Conservation (phyloP, 2,797 vertebrate species). For the Meda fulgida region DNA sequence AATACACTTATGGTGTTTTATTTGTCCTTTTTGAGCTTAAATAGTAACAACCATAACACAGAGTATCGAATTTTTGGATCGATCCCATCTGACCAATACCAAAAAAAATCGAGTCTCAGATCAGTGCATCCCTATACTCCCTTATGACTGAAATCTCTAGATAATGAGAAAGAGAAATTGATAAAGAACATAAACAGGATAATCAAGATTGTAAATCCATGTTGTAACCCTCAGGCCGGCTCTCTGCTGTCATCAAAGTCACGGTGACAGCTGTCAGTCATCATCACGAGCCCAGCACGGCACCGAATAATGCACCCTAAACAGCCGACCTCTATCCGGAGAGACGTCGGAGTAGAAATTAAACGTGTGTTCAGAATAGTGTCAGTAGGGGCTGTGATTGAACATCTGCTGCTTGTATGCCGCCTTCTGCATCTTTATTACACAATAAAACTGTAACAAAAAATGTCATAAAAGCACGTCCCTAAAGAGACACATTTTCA, state of each 20-base stretch:
- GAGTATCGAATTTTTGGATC: not conserved
- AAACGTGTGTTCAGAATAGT: not conserved
- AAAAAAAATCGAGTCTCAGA: not conserved
- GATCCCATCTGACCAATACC: too few relatives aligned
- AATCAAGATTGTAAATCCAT: not conserved
- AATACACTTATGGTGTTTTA: not conserved
- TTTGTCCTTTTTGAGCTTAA: not conserved
- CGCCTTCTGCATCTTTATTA: slow-evolving; percentile 15
- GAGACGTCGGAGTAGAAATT: too few relatives aligned
- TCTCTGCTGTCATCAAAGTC: slow-evolving; percentile 25
- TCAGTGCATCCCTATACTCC: not conserved
- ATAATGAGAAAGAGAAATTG: not conserved
- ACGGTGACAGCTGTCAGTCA: slow-evolving; percentile 29
- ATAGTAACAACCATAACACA: not conserved
- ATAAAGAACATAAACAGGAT: not conserved
- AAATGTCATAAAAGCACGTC: not conserved
- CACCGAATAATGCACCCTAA: too few relatives aligned
- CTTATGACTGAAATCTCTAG: not conserved
- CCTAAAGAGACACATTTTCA: not conserved
- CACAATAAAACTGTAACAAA: not conserved
- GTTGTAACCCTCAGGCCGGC: not conserved
- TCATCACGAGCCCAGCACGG: not conserved
- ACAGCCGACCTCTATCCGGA: too few relatives aligned
- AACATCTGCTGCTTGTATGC: slow-evolving; percentile 14
- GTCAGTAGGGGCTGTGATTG: not conserved